phyloP scores from a whole-genome alignment of 2,888 invertebrate genomes.

The Xestia c-nigrum region DNA sequence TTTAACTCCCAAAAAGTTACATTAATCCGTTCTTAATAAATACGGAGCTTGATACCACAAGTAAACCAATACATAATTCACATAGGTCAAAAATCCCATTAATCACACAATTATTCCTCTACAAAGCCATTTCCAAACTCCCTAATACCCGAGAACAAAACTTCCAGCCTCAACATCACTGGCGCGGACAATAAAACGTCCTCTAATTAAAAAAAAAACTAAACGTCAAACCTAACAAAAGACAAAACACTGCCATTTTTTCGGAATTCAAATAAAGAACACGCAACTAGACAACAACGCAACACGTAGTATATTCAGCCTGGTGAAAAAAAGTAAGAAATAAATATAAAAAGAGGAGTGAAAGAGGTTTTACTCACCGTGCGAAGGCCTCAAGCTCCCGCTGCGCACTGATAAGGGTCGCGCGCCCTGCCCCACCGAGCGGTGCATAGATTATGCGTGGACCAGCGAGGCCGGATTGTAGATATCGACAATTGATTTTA shows the following conservation, averaged over 20 bases:
- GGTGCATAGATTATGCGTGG: constrained; percentile 68
- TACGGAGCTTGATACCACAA: not conserved
- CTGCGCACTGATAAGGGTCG: constrained; percentile 69
- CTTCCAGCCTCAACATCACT: constrained; percentile 38
- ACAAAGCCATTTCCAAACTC: constrained; percentile 42
- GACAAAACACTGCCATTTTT: not conserved
- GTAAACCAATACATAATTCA: not conserved
- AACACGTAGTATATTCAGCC: constrained; percentile 33
- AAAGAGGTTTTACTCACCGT: constrained; percentile 60
- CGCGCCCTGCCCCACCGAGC: constrained; percentile 61
- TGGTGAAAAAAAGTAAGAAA: constrained; percentile 17
- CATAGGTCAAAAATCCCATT: not conserved
- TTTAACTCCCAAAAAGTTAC: not conserved
- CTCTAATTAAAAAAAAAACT: constrained; percentile 22
- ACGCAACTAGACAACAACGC: not conserved
- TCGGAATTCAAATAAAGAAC: constrained; percentile 25
- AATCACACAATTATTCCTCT: not conserved
- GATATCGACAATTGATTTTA: constrained; percentile 68
- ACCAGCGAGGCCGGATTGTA: constrained; percentile 62
- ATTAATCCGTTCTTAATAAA: not conserved
- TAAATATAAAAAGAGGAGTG: constrained; percentile 2
- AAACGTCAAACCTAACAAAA: constrained; percentile 35
- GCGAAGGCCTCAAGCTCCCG: constrained; percentile 61
- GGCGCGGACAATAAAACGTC: constrained; percentile 22
- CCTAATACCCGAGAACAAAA: constrained; percentile 46